These are phyloP conservation scores for Morpho achilles DNA, from an alignment of 2,888 invertebrate genomes.

Conservation along the genomic window DNA sequence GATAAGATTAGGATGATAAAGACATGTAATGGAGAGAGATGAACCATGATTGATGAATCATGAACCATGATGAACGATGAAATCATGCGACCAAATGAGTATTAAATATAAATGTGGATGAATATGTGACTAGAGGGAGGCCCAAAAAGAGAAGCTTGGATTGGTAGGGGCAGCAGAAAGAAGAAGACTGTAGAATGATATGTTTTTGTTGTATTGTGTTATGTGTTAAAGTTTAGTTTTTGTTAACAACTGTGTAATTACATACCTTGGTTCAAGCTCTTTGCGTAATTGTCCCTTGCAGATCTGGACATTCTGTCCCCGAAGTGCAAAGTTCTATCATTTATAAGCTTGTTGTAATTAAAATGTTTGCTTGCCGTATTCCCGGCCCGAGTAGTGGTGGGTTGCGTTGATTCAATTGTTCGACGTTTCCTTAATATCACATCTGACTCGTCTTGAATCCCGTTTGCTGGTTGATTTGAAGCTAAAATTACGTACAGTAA, in stretches of 20 bases:
- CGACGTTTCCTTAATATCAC: conserved; percentile 59
- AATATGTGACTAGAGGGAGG: too few relatives aligned
- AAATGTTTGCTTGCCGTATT: conserved; percentile 83
- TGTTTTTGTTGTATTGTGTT: too few relatives aligned
- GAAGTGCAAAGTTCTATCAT: conserved; percentile 73
- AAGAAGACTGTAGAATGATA: too few relatives aligned
- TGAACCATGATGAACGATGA: too few relatives aligned
- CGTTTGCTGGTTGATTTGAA: conserved; percentile 35
- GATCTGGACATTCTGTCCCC: conserved; percentile 38
- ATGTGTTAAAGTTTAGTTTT: too few relatives aligned
- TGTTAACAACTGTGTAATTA: not conserved
- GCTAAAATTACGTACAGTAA: conserved; percentile 19
- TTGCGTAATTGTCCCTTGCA: conserved; percentile 52
- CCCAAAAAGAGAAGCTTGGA: too few relatives aligned
- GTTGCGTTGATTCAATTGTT: conserved; percentile 68
- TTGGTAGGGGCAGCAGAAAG: too few relatives aligned
- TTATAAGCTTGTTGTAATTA: conserved; percentile 89
- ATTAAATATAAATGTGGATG: too few relatives aligned
- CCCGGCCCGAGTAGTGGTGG: conserved; percentile 54
- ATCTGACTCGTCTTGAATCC: conserved; percentile 43
- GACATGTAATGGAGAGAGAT: too few relatives aligned
- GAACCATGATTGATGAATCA: too few relatives aligned
- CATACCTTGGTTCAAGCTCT: conserved; percentile 58
- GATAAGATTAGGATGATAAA: too few relatives aligned
- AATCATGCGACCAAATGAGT: too few relatives aligned